These are phyloP conservation scores for Sylvietta virens DNA, from an alignment of 2,113 vertebrate genomes.

Conservation along the genomic window DNA sequence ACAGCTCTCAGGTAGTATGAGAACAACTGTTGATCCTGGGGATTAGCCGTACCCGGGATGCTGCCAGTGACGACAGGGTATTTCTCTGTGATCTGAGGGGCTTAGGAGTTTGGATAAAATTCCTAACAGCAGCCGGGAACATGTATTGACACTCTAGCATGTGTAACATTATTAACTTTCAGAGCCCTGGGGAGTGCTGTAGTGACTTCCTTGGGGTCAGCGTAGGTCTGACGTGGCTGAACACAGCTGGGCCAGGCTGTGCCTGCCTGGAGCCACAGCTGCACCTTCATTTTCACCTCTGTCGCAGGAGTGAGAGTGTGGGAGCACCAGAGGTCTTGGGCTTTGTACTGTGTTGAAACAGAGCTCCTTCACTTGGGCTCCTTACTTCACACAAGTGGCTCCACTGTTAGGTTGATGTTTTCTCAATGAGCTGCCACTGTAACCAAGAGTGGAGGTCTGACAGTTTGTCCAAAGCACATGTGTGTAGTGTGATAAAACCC, in stretches of 20 bases:
- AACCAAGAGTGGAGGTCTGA: background rate
- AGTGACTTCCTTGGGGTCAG: background rate
- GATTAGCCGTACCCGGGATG: background rate
- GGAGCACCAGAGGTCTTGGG: background rate
- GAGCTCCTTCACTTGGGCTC: fast-evolving
- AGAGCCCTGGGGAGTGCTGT: fast-evolving
- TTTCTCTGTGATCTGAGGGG: background rate
- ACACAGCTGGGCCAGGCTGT: background rate
- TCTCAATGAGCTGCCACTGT: background rate
- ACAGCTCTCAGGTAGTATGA: background rate
- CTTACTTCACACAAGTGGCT: fast-evolving
- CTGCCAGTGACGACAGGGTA: background rate
- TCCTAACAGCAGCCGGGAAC: background rate
- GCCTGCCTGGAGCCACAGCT: background rate
- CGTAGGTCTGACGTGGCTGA: fast-evolving
- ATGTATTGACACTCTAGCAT: fast-evolving
- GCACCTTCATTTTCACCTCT: background rate
- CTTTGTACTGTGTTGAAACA: background rate
- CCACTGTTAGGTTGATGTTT: background rate
- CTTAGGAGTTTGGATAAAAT: background rate
- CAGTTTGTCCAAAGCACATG: background rate
- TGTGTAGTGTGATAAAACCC: background rate
- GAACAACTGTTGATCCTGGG: fast-evolving
- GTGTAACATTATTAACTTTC: background rate
- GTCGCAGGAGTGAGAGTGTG: fast-evolving